Evolutionary conservation across 2,797 vertebrate genomes (phyloP).

Genomic region (Lepus townsendii): DNA sequence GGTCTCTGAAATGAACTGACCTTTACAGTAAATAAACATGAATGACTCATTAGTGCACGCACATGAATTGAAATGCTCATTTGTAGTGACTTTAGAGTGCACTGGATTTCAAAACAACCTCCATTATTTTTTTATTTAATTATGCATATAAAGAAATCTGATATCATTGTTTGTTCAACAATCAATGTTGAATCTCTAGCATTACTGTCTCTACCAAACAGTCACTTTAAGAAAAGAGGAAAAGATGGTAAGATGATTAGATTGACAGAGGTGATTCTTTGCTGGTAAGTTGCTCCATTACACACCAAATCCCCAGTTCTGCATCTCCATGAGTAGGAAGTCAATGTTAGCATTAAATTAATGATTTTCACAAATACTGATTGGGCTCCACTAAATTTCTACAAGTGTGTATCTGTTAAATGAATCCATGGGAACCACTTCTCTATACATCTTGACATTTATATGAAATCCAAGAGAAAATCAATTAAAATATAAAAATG

Average conservation of each 20-base stretch:
- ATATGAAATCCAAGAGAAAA: neutral
- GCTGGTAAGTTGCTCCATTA: neutral
- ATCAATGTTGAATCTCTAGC: neutral
- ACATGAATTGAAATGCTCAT: neutral
- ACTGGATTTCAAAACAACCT: constrained; percentile 50
- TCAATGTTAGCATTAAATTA: neutral
- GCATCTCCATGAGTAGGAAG: neutral
- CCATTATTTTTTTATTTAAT: constrained; percentile 55
- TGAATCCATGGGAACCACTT: constrained; percentile 70
- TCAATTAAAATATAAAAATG: constrained; percentile 40
- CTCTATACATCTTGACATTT: constrained; percentile 30
- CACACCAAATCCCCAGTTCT: neutral
- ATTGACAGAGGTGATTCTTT: neutral
- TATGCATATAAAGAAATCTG: neutral
- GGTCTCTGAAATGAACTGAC: constrained; percentile 30
- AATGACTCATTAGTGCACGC: constrained; percentile 7
- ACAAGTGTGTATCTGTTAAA: constrained; percentile 15
- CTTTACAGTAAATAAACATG: constrained; percentile 20
- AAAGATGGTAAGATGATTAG: neutral
- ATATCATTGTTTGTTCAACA: neutral
- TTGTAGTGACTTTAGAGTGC: constrained; percentile 28
- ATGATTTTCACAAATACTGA: constrained; percentile 62
- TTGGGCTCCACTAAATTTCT: constrained; percentile 29
- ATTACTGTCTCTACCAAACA: neutral
- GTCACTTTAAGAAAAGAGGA: neutral